Conservation (phyloP, 2,113 vertebrate species). For the Dissostichus mawsoni region DNA sequence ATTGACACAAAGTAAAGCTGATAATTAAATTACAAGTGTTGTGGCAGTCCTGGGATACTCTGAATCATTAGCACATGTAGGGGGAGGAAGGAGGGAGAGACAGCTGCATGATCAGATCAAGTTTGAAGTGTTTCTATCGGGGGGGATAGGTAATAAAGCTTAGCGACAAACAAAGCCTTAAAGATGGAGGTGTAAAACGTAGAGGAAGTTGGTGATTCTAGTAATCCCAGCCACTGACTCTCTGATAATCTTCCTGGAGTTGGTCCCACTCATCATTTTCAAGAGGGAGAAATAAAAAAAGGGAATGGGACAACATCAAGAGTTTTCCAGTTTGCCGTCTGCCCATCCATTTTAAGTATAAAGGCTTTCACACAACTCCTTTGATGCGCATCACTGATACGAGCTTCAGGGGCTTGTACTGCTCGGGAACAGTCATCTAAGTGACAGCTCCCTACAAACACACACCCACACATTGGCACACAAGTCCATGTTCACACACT, state of each 20-base stretch:
- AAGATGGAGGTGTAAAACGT: conserved; percentile 54
- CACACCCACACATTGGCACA: conserved; percentile 20
- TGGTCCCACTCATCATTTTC: conserved; percentile 66
- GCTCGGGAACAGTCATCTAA: conserved; percentile 70
- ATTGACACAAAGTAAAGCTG: conserved; percentile 83
- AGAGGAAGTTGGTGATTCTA: conserved; percentile 53
- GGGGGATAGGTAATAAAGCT: conserved; percentile 59
- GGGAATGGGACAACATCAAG: conserved; percentile 64
- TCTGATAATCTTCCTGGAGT: conserved; percentile 60
- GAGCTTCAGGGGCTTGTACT: conserved; percentile 63
- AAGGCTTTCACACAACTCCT: conserved; percentile 68
- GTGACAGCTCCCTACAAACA: conserved; percentile 68
- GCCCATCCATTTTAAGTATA: conserved; percentile 67
- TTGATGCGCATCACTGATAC: conserved; percentile 70
- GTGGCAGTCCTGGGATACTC: conserved; percentile 74
- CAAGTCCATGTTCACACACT: background rate
- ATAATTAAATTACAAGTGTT: conserved; percentile 86
- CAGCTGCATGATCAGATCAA: conserved; percentile 35
- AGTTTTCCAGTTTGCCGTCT: conserved; percentile 71
- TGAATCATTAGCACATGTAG: conserved; percentile 85
- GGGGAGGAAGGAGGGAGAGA: conserved; percentile 45
- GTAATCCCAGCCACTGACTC: conserved; percentile 53
- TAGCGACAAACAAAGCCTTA: conserved; percentile 67
- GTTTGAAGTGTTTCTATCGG: conserved; percentile 48
- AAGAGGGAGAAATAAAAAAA: conserved; percentile 70